Percentiles rank a stretch among this genome's conserved stretches.
Evolutionary conservation across 2,797 vertebrate genomes (phyloP).

Genomic region (Enoplosus armatus): DNA sequence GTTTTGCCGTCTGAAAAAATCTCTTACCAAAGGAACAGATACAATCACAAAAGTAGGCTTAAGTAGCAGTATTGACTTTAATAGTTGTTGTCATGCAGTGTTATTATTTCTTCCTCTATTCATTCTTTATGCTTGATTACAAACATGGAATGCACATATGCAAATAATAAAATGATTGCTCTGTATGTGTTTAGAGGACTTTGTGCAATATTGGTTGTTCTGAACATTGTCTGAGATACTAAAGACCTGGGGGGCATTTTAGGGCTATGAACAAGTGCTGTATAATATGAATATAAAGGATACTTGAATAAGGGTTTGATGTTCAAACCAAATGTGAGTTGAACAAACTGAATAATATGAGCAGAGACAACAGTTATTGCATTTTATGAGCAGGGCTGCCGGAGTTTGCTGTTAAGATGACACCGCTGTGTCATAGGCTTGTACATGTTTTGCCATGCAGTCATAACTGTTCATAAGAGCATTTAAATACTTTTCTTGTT

Average conservation of each 20-base stretch:
- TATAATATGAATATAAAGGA: slow-evolving; percentile 61
- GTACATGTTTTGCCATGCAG: slow-evolving; percentile 67
- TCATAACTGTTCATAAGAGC: slow-evolving; percentile 62
- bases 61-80: slow-evolving; percentile 65
- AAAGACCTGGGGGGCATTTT: slow-evolving; percentile 53
- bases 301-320: slow-evolving; percentile 69
- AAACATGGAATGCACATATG: slow-evolving; percentile 72
- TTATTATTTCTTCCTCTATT: slow-evolving; percentile 56
- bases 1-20: slow-evolving; percentile 45
- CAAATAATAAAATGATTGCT: slow-evolving; percentile 62
- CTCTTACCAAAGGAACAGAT: slow-evolving; percentile 74
- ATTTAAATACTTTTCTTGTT: slow-evolving; percentile 67
- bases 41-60: slow-evolving; percentile 45
- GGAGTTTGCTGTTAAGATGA: slow-evolving; percentile 41
- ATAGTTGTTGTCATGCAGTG: slow-evolving; percentile 70
- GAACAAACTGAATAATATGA: slow-evolving; percentile 32
- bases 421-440: slow-evolving; percentile 45
- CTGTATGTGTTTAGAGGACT: slow-evolving; percentile 60
- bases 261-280: slow-evolving; percentile 73
- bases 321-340: slow-evolving; percentile 50
- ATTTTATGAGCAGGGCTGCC: slow-evolving; percentile 57
- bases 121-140: slow-evolving; percentile 66
- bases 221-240: slow-evolving; percentile 42
- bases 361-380: slow-evolving; percentile 37
- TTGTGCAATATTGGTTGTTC: slow-evolving; percentile 69